These are phyloP conservation scores for Trachelus troglodyta DNA, from an alignment of 2,888 invertebrate genomes.

Conservation along the genomic window DNA sequence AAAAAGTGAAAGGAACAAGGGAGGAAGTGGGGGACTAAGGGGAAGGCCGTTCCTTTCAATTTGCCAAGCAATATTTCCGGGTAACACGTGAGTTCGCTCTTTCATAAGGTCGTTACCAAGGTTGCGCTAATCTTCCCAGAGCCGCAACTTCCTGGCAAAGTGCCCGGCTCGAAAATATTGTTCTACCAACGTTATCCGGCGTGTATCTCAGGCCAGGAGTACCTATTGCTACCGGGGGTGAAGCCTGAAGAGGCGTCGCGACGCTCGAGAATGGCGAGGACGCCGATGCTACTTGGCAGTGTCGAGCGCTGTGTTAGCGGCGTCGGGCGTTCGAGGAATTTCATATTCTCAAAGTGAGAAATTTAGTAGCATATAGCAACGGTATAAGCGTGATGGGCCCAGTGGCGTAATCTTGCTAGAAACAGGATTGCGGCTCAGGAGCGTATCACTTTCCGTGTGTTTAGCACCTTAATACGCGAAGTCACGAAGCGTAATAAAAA, in stretches of 20 bases:
- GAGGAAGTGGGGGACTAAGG: conserved; percentile 15
- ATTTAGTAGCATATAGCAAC: conserved; percentile 36
- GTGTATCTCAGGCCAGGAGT: conserved; percentile 33
- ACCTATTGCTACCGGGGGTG: not conserved
- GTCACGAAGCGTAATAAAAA: conserved; percentile 33
- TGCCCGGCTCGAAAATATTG: conserved; percentile 52
- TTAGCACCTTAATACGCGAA: not conserved
- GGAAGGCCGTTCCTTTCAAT: conserved; percentile 49
- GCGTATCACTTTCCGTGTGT: not conserved
- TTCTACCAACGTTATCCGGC: conserved; percentile 44
- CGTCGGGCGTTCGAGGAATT: conserved; percentile 36
- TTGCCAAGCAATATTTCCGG: conserved; percentile 54
- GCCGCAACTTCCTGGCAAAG: conserved; percentile 50
- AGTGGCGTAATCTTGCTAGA: conserved; percentile 2
- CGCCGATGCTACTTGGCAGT: conserved; percentile 1
- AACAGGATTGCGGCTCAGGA: conserved; percentile 9
- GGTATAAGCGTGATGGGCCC: conserved; percentile 19
- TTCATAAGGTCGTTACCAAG: conserved; percentile 57
- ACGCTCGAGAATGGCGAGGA: not conserved
- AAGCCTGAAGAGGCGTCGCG: not conserved
- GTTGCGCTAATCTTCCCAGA: conserved; percentile 55
- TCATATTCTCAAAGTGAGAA: conserved; percentile 51
- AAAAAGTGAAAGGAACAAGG: conserved; percentile 37
- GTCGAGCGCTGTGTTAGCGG: conserved; percentile 12
- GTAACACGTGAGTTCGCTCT: conserved; percentile 44